Conservation (phyloP, 2,797 vertebrate species). For the Hemitrygon akajei region DNA sequence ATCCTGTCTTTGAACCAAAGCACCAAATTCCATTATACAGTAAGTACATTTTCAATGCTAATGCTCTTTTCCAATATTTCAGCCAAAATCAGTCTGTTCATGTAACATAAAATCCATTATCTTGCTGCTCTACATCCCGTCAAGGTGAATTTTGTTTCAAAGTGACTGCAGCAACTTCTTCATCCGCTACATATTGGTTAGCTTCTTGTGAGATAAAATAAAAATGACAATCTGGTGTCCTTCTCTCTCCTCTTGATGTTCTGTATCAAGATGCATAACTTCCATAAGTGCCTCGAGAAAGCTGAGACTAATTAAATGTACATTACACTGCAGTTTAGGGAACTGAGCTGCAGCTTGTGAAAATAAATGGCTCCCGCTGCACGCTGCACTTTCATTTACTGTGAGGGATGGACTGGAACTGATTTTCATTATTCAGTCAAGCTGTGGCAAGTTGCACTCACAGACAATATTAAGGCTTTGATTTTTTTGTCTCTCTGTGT, state of each 20-base stretch:
- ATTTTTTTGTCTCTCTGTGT: no score
- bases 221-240: neutral
- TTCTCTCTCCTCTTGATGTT: neutral
- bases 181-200: neutral
- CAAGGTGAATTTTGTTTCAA: neutral
- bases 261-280: neutral
- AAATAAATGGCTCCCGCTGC: neutral
- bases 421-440: neutral
- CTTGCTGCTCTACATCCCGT: neutral
- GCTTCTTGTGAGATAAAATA: neutral
- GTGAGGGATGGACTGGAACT: neutral
- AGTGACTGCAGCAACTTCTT: neutral
- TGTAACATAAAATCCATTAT: neutral
- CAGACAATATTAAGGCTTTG: neutral
- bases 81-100: neutral
- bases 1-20: neutral
- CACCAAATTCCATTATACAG: neutral
- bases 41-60: neutral
- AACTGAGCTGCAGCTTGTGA: neutral
- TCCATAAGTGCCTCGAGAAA: neutral
- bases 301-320: constrained; percentile 21
- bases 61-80: neutral
- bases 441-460: neutral
- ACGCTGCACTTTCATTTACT: neutral
- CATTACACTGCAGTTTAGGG: neutral